Evolutionary conservation across 1,140 invertebrate genomes (phyloP), one percentile per base, ranked within the genome.

Genomic region (Watersipora subatra): DNA sequence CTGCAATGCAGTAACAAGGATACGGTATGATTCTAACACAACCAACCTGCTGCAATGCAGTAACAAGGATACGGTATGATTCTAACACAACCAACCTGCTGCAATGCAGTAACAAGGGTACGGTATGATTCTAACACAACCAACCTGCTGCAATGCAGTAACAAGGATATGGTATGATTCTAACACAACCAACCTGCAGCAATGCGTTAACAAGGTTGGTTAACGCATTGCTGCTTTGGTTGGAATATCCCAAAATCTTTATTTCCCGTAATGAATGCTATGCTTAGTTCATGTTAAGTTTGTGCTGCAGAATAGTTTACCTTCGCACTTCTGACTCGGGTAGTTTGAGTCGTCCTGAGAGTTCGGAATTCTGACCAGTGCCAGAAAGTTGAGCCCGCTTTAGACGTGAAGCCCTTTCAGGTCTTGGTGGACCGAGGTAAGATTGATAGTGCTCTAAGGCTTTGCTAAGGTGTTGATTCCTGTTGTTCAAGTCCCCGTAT

Each of bases 391-490:
- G 58, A 59, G 22, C 7, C 17, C 7, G 17, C 58, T 24, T 25
- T 7, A 17, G 58, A 22, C 22, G 58, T 7, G 58, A 70, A n/a
- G 75, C 68, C 65, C 68, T 73, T 0, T 72, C 75, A 73, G 75
- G 77, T 61, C 74, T 71, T 15, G 69, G 65, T 19, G 74, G 72
- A 61, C 78, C 77, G 24, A 78, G 69, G 65, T 70, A 65, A 55
- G 71, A 65, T 61, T 79, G 73, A 66, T 79, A 67, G 66, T 80
- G 78, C 61, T 76, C 69, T 64, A 75, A 70, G 27, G 78, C 78
- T 22, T 72, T 74, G 57, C 73, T 69, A 28, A 80, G 70, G 64
- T 72, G 72, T 25, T 72, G 68, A 17, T 78, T 65, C 26, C 73
- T 68, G 0, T 63, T 64, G 30, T 66, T 63, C 56, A 79, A 70